These are phyloP conservation scores for Enteromius fasciolatus DNA, from an alignment of 2,797 vertebrate species.

Conservation along the genomic window DNA sequence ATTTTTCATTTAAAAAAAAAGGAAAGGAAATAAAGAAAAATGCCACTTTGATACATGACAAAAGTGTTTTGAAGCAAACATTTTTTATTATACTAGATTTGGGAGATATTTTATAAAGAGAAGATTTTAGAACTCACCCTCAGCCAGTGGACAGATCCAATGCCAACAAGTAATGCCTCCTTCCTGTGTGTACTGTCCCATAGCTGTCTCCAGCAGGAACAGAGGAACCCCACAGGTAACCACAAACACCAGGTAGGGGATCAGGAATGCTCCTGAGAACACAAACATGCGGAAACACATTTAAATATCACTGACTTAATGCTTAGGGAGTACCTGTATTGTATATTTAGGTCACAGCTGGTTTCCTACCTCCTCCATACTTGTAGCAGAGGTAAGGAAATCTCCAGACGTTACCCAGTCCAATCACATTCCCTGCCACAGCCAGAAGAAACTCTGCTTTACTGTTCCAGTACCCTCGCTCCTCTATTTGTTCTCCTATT, in stretches of 20 bases:
- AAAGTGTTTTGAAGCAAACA: neutral
- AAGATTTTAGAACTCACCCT: conserved; percentile 66
- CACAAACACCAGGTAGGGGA: conserved; percentile 78
- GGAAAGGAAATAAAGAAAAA: neutral
- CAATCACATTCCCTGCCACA: conserved; percentile 74
- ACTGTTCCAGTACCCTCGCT: conserved; percentile 74
- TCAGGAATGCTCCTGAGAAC: conserved; percentile 75
- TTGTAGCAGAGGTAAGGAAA: conserved; percentile 82
- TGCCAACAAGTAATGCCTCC: conserved; percentile 77
- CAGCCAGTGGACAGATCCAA: conserved; percentile 74
- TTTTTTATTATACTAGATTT: no score
- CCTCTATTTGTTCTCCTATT: conserved; percentile 57
- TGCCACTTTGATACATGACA: neutral
- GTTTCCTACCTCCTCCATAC: conserved; percentile 76
- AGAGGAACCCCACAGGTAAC: conserved; percentile 75
- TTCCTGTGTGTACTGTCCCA: conserved; percentile 77
- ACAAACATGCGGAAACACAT: neutral
- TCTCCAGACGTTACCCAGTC: conserved; percentile 79
- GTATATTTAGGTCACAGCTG: neutral
- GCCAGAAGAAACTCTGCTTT: conserved; percentile 76
- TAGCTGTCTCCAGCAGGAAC: conserved; percentile 75
- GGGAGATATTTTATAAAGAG: neutral
- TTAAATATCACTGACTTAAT: neutral
- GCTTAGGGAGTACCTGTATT: neutral
- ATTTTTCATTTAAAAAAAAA: neutral